These are phyloP conservation scores for Drosophila diplacantha DNA, from an alignment of 2,888 invertebrate genomes.

Conservation along the genomic window DNA sequence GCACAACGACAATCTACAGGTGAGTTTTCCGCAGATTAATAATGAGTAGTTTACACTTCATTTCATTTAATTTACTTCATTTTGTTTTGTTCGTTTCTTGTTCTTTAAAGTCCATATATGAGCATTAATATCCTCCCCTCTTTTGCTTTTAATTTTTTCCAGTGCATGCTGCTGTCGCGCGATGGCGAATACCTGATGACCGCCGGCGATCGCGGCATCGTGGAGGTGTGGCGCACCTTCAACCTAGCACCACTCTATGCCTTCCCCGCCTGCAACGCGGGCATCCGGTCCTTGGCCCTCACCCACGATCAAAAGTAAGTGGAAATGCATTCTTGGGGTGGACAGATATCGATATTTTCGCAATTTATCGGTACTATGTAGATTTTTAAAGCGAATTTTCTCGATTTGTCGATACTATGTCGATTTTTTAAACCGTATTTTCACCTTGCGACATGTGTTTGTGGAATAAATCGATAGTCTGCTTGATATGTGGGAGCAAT, in stretches of 20 bases:
- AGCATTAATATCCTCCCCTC: too few species aligned
- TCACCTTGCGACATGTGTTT: too few species aligned
- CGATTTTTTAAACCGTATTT: too few species aligned
- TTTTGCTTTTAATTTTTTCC: slow-evolving; percentile 57
- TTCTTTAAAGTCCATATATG: not conserved
- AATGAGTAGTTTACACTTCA: not conserved
- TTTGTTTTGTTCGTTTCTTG: not conserved
- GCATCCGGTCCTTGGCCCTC: slow-evolving; percentile 94
- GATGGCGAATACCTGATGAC: slow-evolving; percentile 99
- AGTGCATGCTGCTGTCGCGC: slow-evolving; percentile 95
- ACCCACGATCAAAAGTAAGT: slow-evolving; percentile 98
- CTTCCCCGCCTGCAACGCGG: slow-evolving; percentile 97
- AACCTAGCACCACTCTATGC: slow-evolving; percentile 98
- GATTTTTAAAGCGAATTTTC: too few species aligned
- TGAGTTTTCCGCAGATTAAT: not conserved
- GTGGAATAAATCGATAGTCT: too few species aligned
- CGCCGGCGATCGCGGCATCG: slow-evolving; percentile 97
- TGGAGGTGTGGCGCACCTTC: slow-evolving; percentile 98
- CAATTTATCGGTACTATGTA: too few species aligned
- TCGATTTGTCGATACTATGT: too few species aligned
- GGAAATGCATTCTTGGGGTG: not conserved
- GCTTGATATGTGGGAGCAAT: too few species aligned
- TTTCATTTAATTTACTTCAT: not conserved
- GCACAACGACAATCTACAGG: slow-evolving; percentile 96
- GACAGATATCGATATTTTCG: too few species aligned